A percentile compares a stretch with the other conserved stretches of the same genome.
Evolutionary conservation across 2,797 vertebrate species (phyloP).

Genomic region (Erethizon dorsatum): DNA sequence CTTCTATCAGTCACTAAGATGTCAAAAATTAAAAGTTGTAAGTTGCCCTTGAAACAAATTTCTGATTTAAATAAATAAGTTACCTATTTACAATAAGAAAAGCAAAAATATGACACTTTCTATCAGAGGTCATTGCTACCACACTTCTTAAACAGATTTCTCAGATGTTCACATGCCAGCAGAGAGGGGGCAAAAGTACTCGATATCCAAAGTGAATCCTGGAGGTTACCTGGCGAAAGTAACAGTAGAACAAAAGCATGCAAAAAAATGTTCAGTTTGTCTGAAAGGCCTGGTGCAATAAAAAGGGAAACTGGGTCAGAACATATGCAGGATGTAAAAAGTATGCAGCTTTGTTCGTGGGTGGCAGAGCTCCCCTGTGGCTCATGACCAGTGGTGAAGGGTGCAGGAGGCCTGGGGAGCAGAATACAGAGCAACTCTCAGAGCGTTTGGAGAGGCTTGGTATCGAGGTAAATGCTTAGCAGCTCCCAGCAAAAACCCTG

Average conservation of each 20-base stretch:
- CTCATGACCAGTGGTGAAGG: not conserved
- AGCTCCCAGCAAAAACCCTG: not conserved
- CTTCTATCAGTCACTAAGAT: not conserved
- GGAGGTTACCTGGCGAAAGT: not conserved
- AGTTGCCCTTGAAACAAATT: not conserved
- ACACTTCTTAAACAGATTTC: not conserved
- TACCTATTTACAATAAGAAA: not conserved
- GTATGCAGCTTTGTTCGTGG: not conserved
- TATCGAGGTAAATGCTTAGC: not conserved
- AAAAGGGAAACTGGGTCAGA: not conserved
- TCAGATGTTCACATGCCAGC: not conserved
- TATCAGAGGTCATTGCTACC: not conserved
- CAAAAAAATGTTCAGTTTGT: not conserved
- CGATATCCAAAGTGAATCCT: not conserved
- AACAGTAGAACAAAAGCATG: not conserved
- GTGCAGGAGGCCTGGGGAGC: not conserved
- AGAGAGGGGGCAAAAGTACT: accelerated
- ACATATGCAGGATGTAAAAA: not conserved
- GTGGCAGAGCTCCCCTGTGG: not conserved
- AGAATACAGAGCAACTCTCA: not conserved
- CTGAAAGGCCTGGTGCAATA: not conserved
- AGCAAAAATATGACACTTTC: not conserved
- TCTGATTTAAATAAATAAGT: slow-evolving; percentile 21
- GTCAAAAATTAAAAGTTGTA: not conserved
- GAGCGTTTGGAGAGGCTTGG: not conserved